Evolutionary conservation across 2,797 vertebrate genomes (phyloP).

Genomic region (Coranthus polyacanthus): DNA sequence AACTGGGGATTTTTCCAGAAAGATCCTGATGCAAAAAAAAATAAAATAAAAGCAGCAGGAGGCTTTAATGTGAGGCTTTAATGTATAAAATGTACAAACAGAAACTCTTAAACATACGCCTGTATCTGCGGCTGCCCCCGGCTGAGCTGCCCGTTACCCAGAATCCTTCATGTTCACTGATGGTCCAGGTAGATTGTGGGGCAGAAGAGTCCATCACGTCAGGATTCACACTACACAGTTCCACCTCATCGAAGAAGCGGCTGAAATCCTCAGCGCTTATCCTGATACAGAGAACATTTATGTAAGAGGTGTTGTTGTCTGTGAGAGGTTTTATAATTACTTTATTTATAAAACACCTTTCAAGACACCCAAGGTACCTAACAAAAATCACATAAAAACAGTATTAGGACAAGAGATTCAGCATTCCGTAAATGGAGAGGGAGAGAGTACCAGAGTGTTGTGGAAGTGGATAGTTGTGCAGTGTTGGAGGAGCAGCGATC

Average conservation of each 20-base stretch:
- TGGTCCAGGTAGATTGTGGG: conserved; percentile 67
- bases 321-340: background rate
- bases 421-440: too few relatives aligned
- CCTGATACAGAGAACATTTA: conserved; percentile 64
- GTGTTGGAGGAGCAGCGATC: too few relatives aligned
- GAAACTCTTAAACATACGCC: conserved; percentile 55
- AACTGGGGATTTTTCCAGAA: conserved; percentile 89
- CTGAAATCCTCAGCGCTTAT: conserved; percentile 84
- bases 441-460: too few relatives aligned
- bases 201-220: conserved; percentile 64
- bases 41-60: background rate
- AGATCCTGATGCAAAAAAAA: conserved; percentile 65
- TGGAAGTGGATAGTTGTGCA: too few relatives aligned
- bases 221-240: conserved; percentile 85
- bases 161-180: conserved; percentile 81
- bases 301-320: background rate
- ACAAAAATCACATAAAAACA: too few relatives aligned
- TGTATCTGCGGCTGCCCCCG: conserved; percentile 82
- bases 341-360: too few relatives aligned
- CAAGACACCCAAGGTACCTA: too few relatives aligned
- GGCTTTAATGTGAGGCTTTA: background rate
- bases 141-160: conserved; percentile 84
- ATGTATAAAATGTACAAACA: background rate
- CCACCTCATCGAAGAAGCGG: conserved; percentile 78
- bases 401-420: too few relatives aligned